These are phyloP conservation scores for Pachydiplax longipennis DNA, from an alignment of 2,888 invertebrate species.

Conservation along the genomic window DNA sequence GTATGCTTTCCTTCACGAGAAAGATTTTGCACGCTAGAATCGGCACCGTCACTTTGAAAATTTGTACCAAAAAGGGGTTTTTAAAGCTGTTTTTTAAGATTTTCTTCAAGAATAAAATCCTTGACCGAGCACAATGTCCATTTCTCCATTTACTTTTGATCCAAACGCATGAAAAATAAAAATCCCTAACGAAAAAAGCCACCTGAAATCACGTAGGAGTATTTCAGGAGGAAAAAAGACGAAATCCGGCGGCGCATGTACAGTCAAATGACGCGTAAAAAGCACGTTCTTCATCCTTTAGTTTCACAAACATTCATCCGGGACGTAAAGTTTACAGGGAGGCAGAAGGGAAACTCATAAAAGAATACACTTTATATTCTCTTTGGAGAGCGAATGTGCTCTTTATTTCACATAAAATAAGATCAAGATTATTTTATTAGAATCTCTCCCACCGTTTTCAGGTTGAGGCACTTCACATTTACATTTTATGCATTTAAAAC, in stretches of 20 bases:
- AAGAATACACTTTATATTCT: neutral
- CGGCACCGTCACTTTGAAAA: no score
- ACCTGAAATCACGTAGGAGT: neutral
- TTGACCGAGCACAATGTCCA: no score
- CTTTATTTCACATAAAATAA: neutral
- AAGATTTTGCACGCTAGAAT: no score
- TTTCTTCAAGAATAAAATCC: no score
- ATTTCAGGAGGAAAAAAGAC: neutral
- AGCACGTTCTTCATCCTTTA: neutral
- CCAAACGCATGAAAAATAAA: no score
- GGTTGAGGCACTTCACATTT: neutral
- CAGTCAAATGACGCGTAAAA: neutral
- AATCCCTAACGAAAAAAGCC: no score
- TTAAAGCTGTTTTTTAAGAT: no score
- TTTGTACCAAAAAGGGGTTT: no score
- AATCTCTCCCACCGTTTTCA: neutral
- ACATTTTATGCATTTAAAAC: neutral
- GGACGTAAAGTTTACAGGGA: neutral
- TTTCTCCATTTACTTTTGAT: no score
- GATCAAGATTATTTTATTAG: neutral
- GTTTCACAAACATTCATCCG: neutral
- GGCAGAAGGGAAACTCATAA: neutral
- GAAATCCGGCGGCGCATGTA: neutral
- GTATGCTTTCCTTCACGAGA: no score
- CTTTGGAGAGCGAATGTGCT: neutral